These are phyloP conservation scores for Stegastes partitus DNA, from an alignment of 2,113 vertebrate genomes.

Conservation along the genomic window DNA sequence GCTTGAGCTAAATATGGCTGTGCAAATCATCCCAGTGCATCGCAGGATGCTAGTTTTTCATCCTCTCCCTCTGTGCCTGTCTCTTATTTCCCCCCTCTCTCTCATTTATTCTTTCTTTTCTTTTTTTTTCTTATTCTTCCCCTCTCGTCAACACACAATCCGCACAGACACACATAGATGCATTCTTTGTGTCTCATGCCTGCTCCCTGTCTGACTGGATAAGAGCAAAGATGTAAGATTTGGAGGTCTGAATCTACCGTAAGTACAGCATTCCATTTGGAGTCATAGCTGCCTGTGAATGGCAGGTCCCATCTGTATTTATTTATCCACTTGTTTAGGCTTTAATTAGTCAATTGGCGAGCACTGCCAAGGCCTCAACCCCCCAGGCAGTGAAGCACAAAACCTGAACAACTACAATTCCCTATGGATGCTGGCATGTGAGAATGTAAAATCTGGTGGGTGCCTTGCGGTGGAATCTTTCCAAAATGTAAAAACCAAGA, in stretches of 20 bases:
- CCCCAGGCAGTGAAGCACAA: slow-evolving; percentile 38
- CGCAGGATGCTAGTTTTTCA: slow-evolving; percentile 36
- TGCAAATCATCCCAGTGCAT: slow-evolving; percentile 50
- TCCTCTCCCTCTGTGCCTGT: slow-evolving; percentile 16
- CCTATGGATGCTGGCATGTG: slow-evolving; percentile 31
- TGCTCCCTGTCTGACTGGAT: slow-evolving; percentile 30
- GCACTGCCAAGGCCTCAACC: slow-evolving; percentile 51
- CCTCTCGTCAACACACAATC: slow-evolving; percentile 5
- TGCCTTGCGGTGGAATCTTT: slow-evolving; percentile 23
- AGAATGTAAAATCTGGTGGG: slow-evolving; percentile 35
- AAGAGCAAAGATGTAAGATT: slow-evolving; percentile 23
- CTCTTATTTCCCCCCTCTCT: neutral
- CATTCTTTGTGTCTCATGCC: neutral
- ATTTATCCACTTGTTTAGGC: slow-evolving; percentile 79
- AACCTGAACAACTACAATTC: slow-evolving; percentile 45
- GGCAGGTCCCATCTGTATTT: slow-evolving; percentile 74
- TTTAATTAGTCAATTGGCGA: slow-evolving; percentile 76
- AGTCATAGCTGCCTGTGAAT: slow-evolving; percentile 50
- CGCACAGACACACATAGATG: neutral
- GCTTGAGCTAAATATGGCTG: slow-evolving; percentile 50
- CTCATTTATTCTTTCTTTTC: slow-evolving; percentile 15
- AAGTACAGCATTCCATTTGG: slow-evolving; percentile 54
- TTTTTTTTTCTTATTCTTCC: neutral
- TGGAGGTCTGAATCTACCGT: slow-evolving; percentile 48
- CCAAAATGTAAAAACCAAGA: slow-evolving; percentile 11